Evolutionary conservation across 2,797 vertebrate genomes (phyloP).

Genomic region (Phalanger gymnotis): DNA sequence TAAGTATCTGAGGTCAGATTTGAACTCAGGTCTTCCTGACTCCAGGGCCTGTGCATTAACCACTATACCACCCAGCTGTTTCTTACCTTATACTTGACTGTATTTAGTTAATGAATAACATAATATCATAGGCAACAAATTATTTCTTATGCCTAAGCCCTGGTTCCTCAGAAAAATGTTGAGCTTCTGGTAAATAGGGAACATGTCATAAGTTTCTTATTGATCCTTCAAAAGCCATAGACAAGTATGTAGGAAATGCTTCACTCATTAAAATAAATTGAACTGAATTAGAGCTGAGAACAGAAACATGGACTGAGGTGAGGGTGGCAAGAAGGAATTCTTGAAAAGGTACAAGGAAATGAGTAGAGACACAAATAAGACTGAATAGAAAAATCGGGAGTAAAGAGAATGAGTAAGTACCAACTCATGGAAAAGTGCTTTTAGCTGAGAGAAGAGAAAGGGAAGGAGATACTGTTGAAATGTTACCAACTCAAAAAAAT

Average conservation of each 20-base stretch:
- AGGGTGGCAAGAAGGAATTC: background rate
- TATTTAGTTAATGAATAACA: background rate
- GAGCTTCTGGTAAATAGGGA: background rate
- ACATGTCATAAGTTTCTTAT: background rate
- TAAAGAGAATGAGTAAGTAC: background rate
- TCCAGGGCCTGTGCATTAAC: background rate
- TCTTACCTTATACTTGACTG: background rate
- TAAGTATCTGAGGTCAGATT: background rate
- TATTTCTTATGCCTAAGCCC: background rate
- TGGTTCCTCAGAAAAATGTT: background rate
- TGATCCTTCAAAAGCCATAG: background rate
- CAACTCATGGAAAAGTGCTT: background rate
- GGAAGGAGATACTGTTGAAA: background rate
- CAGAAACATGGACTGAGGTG: background rate
- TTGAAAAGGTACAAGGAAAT: background rate
- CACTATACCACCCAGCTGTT: background rate
- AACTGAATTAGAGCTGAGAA: background rate
- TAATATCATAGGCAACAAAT: background rate
- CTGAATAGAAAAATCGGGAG: background rate
- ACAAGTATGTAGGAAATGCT: accelerated
- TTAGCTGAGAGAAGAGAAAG: background rate
- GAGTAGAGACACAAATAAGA: background rate
- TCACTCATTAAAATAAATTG: background rate
- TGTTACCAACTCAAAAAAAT: background rate
- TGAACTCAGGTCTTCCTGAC: background rate